phyloP scores from a whole-genome alignment of 2,888 invertebrate species.

The Willowsia nigromaculata region DNA sequence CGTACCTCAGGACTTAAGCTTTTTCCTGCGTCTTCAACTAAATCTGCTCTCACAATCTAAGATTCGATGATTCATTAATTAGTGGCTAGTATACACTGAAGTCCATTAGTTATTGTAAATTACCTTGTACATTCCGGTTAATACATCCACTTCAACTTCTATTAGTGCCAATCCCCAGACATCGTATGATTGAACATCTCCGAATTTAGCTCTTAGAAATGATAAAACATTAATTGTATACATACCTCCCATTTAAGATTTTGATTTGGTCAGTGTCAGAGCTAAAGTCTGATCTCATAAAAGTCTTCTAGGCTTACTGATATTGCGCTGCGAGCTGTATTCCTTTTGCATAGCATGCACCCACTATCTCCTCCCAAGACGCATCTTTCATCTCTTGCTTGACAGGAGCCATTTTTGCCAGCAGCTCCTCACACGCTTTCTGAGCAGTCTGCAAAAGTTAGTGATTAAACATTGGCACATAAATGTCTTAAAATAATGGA shows the following conservation, averaged over 20 bases:
- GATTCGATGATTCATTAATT: background rate
- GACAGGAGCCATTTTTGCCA: slow-evolving; percentile 80
- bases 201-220: slow-evolving; percentile 43
- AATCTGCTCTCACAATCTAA: slow-evolving; percentile 72
- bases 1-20: slow-evolving; percentile 78
- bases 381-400: slow-evolving; percentile 79
- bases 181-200: slow-evolving; percentile 79
- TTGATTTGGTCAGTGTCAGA: too few species aligned
- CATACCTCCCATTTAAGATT: too few species aligned
- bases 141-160: slow-evolving; percentile 86
- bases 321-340: slow-evolving; percentile 44
- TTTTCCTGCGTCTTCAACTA: slow-evolving; percentile 79
- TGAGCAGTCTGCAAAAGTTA: slow-evolving; percentile 79
- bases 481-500: too few species aligned
- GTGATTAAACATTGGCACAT: too few species aligned
- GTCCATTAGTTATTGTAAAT: background rate
- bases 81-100: background rate
- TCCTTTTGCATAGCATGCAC: slow-evolving; percentile 30
- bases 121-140: slow-evolving; percentile 87
- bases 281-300: too few species aligned
- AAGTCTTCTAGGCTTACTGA: slow-evolving; percentile 20
- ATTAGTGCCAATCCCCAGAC: slow-evolving; percentile 80
- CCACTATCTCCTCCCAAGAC: slow-evolving; percentile 80
- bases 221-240: too few species aligned
- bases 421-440: slow-evolving; percentile 80